A percentile compares a stretch with the other conserved stretches of the same genome.
Evolutionary conservation across 1,140 invertebrate genomes (phyloP).

Genomic region (Rhagoletis zephyria): DNA sequence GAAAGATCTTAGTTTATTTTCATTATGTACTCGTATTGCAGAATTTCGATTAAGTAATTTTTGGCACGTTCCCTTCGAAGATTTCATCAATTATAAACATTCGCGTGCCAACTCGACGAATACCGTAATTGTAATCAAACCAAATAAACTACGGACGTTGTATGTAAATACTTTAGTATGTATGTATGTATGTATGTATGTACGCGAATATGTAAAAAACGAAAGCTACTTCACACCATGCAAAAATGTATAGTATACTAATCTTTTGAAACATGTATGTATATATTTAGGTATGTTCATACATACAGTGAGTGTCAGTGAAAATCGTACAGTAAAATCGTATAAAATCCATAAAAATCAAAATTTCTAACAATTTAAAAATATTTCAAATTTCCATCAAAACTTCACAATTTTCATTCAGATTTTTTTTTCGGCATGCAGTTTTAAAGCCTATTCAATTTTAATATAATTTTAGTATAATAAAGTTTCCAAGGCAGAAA

Average conservation of each 20-base stretch:
- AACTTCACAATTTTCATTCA: too few species aligned
- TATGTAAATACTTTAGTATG: too few species aligned
- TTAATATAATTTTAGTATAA: too few species aligned
- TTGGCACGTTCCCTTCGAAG: conserved; percentile 21
- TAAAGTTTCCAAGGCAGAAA: too few species aligned
- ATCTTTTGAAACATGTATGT: neutral
- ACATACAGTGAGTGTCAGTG: too few species aligned
- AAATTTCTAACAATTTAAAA: too few species aligned
- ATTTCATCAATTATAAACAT: conserved; percentile 29
- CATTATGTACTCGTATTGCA: conserved; percentile 3
- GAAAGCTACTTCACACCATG: neutral
- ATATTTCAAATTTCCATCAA: too few species aligned
- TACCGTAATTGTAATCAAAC: conserved; percentile 22
- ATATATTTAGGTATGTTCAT: neutral
- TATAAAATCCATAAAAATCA: too few species aligned
- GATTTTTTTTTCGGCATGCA: too few species aligned
- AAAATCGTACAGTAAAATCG: too few species aligned
- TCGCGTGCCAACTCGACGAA: conserved; percentile 41
- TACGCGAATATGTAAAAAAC: neutral
- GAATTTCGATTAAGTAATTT: conserved; percentile 38
- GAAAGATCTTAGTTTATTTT: conserved; percentile 21
- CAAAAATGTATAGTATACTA: neutral
- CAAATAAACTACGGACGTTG: neutral
- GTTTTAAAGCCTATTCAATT: too few species aligned
- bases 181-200: neutral